phyloP scores from a whole-genome alignment of 1,140 invertebrate genomes.

The Caenorhabditis inopinata region DNA sequence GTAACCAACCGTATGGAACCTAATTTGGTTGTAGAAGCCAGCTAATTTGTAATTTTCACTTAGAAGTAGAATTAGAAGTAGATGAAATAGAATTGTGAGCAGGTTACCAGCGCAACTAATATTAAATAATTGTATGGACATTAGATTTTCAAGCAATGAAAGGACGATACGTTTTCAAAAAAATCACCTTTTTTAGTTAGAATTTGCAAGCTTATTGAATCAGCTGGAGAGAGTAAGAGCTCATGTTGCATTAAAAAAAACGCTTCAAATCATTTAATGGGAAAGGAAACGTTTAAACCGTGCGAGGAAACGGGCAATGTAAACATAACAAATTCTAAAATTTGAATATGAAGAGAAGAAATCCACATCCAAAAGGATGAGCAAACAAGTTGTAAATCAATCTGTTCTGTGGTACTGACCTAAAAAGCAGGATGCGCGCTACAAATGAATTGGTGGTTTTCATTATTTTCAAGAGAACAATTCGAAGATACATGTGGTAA shows the following conservation, averaged over 20 bases:
- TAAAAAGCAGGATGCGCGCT: background rate
- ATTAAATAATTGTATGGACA: background rate
- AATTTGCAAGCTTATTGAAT: too few relatives aligned
- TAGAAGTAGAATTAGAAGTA: background rate
- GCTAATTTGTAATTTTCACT: conserved; percentile 23
- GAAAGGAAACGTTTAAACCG: too few relatives aligned
- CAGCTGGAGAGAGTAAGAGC: too few relatives aligned
- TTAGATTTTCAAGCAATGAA: too few relatives aligned
- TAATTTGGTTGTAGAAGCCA: background rate
- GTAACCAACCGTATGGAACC: conserved; percentile 32
- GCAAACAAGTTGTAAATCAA: conserved; percentile 34
- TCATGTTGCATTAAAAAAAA: too few relatives aligned
- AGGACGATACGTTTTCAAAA: too few relatives aligned
- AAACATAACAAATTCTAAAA: background rate
- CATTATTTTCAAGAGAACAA: background rate
- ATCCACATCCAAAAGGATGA: conserved; percentile 17
- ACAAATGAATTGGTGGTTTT: background rate
- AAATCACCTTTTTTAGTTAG: too few relatives aligned
- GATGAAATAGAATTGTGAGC: background rate
- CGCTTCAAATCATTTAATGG: too few relatives aligned
- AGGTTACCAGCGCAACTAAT: background rate
- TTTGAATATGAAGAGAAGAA: conserved; percentile 28
- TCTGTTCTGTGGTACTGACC: conserved; percentile 3
- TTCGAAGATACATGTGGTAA: background rate
- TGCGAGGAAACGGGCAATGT: too few relatives aligned